Evolutionary conservation across 1,140 invertebrate species (phyloP).

Genomic region (Bombus turneri): DNA sequence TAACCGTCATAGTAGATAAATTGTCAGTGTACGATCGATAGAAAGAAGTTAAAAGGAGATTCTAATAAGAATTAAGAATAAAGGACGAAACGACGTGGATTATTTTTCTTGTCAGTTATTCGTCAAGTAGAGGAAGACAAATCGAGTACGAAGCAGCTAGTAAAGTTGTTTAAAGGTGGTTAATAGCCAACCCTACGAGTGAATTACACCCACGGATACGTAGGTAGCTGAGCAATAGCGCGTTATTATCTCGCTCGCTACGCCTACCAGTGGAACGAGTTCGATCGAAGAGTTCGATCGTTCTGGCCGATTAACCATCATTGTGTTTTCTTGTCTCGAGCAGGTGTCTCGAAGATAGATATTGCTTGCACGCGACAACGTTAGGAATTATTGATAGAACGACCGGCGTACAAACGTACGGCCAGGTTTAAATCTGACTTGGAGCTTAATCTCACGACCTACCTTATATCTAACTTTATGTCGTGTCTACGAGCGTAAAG

Average conservation of each 20-base stretch:
- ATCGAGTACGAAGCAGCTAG: neutral
- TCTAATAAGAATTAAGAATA: neutral
- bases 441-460: neutral
- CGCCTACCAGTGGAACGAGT: slow-evolving; percentile 31
- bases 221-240: slow-evolving; percentile 43
- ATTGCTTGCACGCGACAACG: slow-evolving; percentile 41
- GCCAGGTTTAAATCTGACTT: slow-evolving; percentile 11
- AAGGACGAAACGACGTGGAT: neutral
- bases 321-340: slow-evolving; percentile 38
- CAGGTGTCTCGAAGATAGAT: slow-evolving; percentile 50
- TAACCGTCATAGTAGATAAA: neutral
- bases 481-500: neutral
- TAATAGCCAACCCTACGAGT: slow-evolving; percentile 4
- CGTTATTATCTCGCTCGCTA: slow-evolving; percentile 46
- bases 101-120: neutral
- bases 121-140: neutral
- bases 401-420: neutral
- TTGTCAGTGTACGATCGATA: neutral
- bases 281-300: slow-evolving; percentile 48
- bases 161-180: slow-evolving; percentile 21
- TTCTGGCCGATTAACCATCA: slow-evolving; percentile 46
- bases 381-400: slow-evolving; percentile 42
- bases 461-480: neutral
- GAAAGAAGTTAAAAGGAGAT: neutral
- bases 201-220: slow-evolving; percentile 22